Percentiles rank a stretch among this genome's conserved stretches.
Evolutionary conservation across 2,888 invertebrate species (phyloP).

Genomic region (Alloscopus bannaensis): DNA sequence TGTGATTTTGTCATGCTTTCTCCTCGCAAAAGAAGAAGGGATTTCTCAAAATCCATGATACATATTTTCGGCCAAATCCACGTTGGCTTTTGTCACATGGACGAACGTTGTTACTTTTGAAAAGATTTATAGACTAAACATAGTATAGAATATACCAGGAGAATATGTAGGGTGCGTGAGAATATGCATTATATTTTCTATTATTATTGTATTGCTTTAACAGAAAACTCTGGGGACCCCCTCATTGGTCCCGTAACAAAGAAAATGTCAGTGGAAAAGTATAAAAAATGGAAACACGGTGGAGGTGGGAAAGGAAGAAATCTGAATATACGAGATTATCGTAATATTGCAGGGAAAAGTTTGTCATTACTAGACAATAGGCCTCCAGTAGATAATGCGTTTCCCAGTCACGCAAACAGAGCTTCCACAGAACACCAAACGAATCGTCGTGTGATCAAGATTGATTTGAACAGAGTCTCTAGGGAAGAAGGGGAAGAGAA

Average conservation of each 20-base stretch:
- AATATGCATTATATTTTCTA: too few species aligned
- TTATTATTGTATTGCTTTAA: slow-evolving; percentile 12
- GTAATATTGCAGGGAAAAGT: slow-evolving; percentile 46
- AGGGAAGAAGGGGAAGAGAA: slow-evolving; percentile 61
- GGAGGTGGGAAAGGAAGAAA: slow-evolving; percentile 52
- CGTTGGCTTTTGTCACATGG: too few species aligned
- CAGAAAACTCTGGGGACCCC: slow-evolving; percentile 35
- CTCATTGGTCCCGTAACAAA: slow-evolving; percentile 61
- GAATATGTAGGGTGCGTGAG: too few species aligned
- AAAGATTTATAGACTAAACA: too few species aligned
- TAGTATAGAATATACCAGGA: too few species aligned
- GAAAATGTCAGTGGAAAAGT: slow-evolving; percentile 70
- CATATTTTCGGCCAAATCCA: too few species aligned
- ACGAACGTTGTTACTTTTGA: too few species aligned
- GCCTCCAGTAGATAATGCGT: slow-evolving; percentile 41
- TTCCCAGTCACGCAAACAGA: slow-evolving; percentile 53
- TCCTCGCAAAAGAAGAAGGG: too few species aligned
- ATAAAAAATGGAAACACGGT: slow-evolving; percentile 61
- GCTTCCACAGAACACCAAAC: slow-evolving; percentile 29
- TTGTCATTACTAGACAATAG: slow-evolving; percentile 65
- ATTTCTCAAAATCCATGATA: too few species aligned
- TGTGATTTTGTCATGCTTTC: background rate
- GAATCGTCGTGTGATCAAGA: slow-evolving; percentile 71
- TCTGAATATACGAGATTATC: slow-evolving; percentile 14
- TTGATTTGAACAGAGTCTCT: slow-evolving; percentile 70